phyloP scores from a whole-genome alignment of 2,888 invertebrate genomes.

The Lochmaea capreae region DNA sequence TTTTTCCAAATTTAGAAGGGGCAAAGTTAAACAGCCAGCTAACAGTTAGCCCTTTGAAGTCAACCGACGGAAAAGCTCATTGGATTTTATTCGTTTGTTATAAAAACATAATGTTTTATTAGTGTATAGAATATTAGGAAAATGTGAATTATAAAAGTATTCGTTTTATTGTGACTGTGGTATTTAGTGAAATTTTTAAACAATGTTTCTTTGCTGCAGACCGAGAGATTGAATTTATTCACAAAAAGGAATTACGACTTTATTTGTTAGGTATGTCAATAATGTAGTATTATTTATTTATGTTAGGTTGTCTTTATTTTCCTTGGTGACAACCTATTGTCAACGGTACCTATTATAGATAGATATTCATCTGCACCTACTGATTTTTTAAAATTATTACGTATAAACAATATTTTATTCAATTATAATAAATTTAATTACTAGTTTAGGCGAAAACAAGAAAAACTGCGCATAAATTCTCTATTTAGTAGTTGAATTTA shows the following conservation, averaged over 20 bases:
- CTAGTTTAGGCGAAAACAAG: no score
- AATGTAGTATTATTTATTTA: constrained; percentile 6
- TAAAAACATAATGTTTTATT: constrained; percentile 13
- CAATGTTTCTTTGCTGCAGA: constrained; percentile 15
- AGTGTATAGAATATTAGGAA: constrained; percentile 5
- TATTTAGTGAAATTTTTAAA: constrained; percentile 24
- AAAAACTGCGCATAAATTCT: no score
- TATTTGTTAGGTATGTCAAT: constrained; percentile 19
- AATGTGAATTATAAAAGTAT: constrained; percentile 19
- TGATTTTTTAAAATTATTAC: not conserved
- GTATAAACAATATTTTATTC: not conserved
- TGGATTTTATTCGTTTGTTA: constrained; percentile 23
- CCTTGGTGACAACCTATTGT: constrained; percentile 28
- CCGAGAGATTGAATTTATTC: not conserved
- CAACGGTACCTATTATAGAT: not conserved
- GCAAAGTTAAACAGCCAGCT: constrained; percentile 57
- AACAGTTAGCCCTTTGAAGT: constrained; percentile 51
- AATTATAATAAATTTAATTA: no score
- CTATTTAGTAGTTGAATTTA: no score
- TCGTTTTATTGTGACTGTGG: constrained; percentile 26
- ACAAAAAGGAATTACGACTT: not conserved
- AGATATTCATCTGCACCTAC: not conserved
- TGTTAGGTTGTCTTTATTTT: constrained; percentile 24
- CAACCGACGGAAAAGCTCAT: constrained; percentile 42
- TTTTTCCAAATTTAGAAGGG: constrained; percentile 61